These are phyloP conservation scores for Corydoras sp. DNA, from an alignment of 2,113 vertebrate species.

Conservation along the genomic window DNA sequence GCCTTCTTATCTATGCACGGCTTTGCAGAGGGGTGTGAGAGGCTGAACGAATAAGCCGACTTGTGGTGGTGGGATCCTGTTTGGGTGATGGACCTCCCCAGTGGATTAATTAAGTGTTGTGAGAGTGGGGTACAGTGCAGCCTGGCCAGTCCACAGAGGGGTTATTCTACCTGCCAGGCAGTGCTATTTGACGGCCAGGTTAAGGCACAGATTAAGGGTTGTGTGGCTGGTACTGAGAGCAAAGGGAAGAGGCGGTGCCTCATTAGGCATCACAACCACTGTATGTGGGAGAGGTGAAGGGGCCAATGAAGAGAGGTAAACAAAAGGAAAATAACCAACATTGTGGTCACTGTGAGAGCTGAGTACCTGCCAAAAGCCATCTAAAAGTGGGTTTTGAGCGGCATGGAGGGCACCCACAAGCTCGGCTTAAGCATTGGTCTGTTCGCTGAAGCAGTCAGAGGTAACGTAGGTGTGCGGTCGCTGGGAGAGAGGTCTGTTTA, in stretches of 20 bases:
- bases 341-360: constrained; percentile 16
- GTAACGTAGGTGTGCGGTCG: background rate
- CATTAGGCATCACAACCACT: constrained; percentile 47
- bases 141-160: constrained; percentile 41
- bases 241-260: constrained; percentile 39
- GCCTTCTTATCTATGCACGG: constrained; percentile 19
- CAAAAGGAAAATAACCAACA: constrained; percentile 35
- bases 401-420: constrained; percentile 11
- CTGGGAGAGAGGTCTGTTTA: no score
- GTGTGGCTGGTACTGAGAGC: constrained; percentile 40
- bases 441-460: background rate
- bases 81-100: constrained; percentile 42
- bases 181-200: constrained; percentile 43
- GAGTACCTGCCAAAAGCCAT: constrained; percentile 21
- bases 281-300: constrained; percentile 24
- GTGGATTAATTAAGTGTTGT: constrained; percentile 52
- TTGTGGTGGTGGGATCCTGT: constrained; percentile 44
- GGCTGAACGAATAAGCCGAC: constrained; percentile 16
- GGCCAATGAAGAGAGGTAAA: constrained; percentile 16
- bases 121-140: constrained; percentile 40
- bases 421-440: constrained; percentile 8
- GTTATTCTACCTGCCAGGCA: constrained; percentile 45
- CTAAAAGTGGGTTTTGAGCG: constrained; percentile 12
- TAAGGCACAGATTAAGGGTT: constrained; percentile 56
- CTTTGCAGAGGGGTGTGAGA: constrained; percentile 23